phyloP scores from a whole-genome alignment of 1,140 invertebrate genomes.

The Aphaenogaster floridana region DNA sequence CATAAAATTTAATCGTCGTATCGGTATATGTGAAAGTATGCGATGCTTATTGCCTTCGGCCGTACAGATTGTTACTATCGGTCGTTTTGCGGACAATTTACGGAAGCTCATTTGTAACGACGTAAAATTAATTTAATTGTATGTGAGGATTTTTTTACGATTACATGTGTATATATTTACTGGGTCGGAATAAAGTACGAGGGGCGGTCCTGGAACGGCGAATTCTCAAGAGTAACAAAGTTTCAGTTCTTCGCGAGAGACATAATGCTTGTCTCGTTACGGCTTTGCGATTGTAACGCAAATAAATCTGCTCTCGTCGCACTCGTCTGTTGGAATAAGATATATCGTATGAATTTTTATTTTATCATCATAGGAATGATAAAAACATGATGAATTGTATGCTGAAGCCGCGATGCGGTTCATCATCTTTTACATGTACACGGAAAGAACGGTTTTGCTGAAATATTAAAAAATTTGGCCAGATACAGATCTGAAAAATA shows the following conservation, averaged over 20 bases:
- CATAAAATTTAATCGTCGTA: constrained; percentile 40
- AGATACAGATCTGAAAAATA: no score
- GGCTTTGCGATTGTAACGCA: background rate
- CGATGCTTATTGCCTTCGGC: constrained; percentile 2
- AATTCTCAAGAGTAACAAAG: background rate
- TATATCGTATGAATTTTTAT: background rate
- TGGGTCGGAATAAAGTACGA: background rate
- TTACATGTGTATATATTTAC: background rate
- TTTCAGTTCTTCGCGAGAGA: background rate
- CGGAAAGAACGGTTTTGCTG: no score
- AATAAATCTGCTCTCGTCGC: background rate
- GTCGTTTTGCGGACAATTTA: background rate
- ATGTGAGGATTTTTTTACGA: background rate
- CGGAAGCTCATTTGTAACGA: background rate
- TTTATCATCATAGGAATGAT: background rate
- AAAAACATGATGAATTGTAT: background rate
- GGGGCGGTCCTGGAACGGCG: background rate
- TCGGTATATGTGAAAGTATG: constrained; percentile 13
- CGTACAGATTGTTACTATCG: background rate
- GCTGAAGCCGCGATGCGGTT: background rate
- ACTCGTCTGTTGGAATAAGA: background rate
- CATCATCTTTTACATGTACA: background rate
- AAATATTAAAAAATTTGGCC: no score
- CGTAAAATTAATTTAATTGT: constrained; percentile 13
- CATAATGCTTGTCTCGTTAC: background rate